phyloP scores from a whole-genome alignment of 2,888 invertebrate genomes.

The Athalia cordata region DNA sequence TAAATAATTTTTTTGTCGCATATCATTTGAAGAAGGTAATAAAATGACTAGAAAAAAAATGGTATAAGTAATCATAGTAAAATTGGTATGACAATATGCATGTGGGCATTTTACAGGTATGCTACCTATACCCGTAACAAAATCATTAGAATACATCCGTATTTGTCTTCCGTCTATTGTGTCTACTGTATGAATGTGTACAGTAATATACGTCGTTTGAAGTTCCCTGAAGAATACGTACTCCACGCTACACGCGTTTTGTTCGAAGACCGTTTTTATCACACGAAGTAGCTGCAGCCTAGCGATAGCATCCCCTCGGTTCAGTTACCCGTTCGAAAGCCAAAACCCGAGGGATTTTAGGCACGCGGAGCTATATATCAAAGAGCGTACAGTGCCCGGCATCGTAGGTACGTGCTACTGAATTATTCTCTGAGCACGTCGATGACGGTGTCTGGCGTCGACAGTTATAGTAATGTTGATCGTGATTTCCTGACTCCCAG shows the following conservation, averaged over 20 bases:
- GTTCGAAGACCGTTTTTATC: constrained; percentile 34
- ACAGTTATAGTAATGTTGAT: constrained; percentile 51
- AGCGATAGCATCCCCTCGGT: too few species aligned
- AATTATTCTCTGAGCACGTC: constrained; percentile 43
- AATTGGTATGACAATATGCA: too few species aligned
- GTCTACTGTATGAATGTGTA: neutral
- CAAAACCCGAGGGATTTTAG: constrained; percentile 24
- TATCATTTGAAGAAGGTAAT: too few species aligned
- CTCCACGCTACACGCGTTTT: neutral
- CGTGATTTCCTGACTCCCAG: constrained; percentile 60
- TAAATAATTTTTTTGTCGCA: too few species aligned
- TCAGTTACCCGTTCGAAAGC: too few species aligned
- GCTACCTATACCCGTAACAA: neutral
- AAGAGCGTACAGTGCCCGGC: neutral
- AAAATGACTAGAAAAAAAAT: too few species aligned
- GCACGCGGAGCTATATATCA: constrained; percentile 26
- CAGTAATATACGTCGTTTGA: constrained; percentile 3
- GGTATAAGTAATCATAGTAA: neutral
- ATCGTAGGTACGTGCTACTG: constrained; percentile 24
- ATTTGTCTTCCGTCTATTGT: constrained; percentile 42
- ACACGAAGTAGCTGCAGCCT: constrained; percentile 12
- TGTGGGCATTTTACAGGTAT: neutral
- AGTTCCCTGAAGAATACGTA: constrained; percentile 26
- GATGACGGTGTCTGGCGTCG: constrained; percentile 44
- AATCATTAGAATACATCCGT: constrained; percentile 15